phyloP scores from a whole-genome alignment of 2,888 invertebrate genomes.

The Scelioninae gen. 1 region DNA sequence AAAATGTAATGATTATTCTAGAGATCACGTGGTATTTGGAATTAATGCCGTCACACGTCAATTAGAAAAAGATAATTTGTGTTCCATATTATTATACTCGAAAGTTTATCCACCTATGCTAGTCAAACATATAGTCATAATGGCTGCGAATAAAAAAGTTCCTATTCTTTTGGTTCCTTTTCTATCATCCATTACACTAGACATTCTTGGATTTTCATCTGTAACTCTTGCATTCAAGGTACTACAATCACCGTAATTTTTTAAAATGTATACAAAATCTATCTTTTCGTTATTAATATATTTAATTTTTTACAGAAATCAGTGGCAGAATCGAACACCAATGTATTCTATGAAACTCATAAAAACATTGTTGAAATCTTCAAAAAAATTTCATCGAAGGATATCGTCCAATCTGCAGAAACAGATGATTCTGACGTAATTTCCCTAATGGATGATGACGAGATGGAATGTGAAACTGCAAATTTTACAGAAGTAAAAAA shows the following conservation, averaged over 20 bases:
- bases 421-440: conserved; percentile 19
- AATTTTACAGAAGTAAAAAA: conserved; percentile 15
- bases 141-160: conserved; percentile 78
- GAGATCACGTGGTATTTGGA: conserved; percentile 77
- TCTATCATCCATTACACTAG: conserved; percentile 76
- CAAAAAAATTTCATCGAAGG: conserved; percentile 5
- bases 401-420: not conserved
- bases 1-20: conserved; percentile 64
- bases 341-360: conserved; percentile 49
- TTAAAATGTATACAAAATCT: not conserved
- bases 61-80: conserved; percentile 78
- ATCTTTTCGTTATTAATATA: not conserved
- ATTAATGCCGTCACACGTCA: conserved; percentile 80
- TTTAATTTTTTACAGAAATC: conserved; percentile 35
- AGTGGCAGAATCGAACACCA: conserved; percentile 43
- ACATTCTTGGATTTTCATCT: conserved; percentile 77
- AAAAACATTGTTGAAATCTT: conserved; percentile 24
- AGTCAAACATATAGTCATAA: conserved; percentile 79
- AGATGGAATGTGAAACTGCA: conserved; percentile 42
- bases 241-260: conserved; percentile 18
- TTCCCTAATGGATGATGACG: conserved; percentile 24
- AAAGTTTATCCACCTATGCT: conserved; percentile 77
- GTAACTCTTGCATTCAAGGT: conserved; percentile 80
- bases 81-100: conserved; percentile 79
- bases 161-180: conserved; percentile 79